Percentiles rank a stretch among this genome's conserved stretches.
Evolutionary conservation across 2,888 invertebrate species (phyloP).

Genomic region (Iselma pallidipennis): DNA sequence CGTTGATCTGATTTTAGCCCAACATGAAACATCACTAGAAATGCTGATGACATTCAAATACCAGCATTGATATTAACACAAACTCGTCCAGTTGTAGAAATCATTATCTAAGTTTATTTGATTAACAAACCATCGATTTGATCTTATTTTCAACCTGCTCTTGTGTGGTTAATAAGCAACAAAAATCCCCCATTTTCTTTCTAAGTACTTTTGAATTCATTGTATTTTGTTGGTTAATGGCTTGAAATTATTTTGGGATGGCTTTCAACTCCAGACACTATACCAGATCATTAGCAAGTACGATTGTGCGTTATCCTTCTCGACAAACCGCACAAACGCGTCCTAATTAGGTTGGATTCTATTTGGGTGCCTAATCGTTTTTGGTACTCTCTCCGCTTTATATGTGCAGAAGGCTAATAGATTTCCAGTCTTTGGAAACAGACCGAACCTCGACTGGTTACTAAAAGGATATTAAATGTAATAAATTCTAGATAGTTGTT

Average conservation of each 20-base stretch:
- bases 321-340: slow-evolving; percentile 17
- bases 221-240: neutral
- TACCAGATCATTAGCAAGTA: slow-evolving; percentile 17
- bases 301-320: slow-evolving; percentile 18
- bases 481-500: slow-evolving; percentile 24
- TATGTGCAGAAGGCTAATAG: slow-evolving; percentile 23
- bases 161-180: neutral
- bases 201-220: neutral
- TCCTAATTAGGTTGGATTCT: slow-evolving; percentile 21
- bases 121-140: neutral
- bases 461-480: slow-evolving; percentile 31
- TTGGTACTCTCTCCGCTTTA: slow-evolving; percentile 6
- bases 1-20: slow-evolving; percentile 8
- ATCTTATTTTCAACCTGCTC: neutral
- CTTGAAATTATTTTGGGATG: neutral
- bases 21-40: slow-evolving; percentile 5
- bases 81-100: neutral
- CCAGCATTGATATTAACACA: slow-evolving; percentile 4
- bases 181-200: neutral
- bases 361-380: neutral
- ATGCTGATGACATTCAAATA: slow-evolving; percentile 10
- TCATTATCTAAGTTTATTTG: slow-evolving; percentile 3
- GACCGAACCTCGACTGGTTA: slow-evolving; percentile 13
- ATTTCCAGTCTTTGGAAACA: slow-evolving; percentile 18
- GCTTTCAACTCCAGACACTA: neutral